Conservation (phyloP, 2,888 invertebrate species). For the Acronicta alni region DNA sequence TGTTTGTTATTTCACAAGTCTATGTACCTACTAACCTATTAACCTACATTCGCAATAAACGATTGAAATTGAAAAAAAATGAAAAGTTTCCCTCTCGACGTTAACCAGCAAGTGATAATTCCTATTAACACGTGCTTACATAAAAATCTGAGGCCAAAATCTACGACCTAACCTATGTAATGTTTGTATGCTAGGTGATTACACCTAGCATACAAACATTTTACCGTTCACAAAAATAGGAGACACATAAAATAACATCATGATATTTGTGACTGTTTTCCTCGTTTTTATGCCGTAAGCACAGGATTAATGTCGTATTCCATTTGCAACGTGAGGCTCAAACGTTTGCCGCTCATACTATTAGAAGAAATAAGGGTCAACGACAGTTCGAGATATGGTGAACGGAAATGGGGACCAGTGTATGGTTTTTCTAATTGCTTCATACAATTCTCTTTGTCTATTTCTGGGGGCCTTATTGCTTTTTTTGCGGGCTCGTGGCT, state of each 20-base stretch:
- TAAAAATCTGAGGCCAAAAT: no score
- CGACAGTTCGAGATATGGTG: constrained; percentile 45
- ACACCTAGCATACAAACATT: constrained; percentile 20
- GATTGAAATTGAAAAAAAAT: no score
- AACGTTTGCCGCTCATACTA: constrained; percentile 38
- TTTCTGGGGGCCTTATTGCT: background rate
- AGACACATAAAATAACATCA: constrained; percentile 49
- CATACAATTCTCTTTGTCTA: constrained; percentile 22
- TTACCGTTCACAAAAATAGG: constrained; percentile 29
- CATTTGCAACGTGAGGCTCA: constrained; percentile 29
- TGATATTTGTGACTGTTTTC: constrained; percentile 50
- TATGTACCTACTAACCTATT: no score
- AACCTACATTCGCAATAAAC: no score
- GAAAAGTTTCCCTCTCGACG: no score
- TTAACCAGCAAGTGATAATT: no score
- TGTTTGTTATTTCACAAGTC: no score
- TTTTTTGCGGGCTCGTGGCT: no score
- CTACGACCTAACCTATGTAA: no score
- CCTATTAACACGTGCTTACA: no score
- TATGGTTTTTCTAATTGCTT: constrained; percentile 40
- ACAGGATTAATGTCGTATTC: constrained; percentile 51
- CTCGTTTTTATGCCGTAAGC: constrained; percentile 48
- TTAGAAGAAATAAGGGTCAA: constrained; percentile 57
- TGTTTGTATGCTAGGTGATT: no score
- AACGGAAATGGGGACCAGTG: constrained; percentile 36